Conservation (phyloP, 2,888 invertebrate species). For the Schizaphis graminum region DNA sequence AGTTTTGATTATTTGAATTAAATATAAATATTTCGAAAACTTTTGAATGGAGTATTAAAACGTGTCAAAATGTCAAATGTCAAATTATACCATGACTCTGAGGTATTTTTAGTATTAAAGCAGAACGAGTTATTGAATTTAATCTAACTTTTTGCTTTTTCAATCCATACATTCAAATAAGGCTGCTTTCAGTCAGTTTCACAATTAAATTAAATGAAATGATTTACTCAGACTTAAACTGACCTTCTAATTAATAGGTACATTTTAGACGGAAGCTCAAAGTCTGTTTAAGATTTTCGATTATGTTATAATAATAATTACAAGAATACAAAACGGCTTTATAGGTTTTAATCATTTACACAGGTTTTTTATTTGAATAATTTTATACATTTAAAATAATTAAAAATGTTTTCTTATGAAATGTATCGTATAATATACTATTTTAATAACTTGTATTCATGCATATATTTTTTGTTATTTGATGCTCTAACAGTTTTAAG, state of each 20-base stretch:
- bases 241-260: neutral
- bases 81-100: neutral
- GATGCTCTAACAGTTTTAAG: neutral
- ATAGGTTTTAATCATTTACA: neutral
- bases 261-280: neutral
- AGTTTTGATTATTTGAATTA: neutral
- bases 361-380: neutral
- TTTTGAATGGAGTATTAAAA: neutral
- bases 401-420: neutral
- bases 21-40: neutral
- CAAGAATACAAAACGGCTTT: neutral
- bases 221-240: neutral
- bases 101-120: neutral
- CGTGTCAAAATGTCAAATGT: constrained; percentile 11
- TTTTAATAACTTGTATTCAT: neutral
- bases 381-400: neutral
- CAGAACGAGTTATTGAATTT: neutral
- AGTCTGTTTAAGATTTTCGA: neutral
- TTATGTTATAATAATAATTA: neutral
- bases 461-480: neutral
- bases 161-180: neutral
- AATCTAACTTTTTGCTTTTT: neutral
- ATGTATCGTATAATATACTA: neutral
- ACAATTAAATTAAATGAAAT: neutral
- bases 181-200: neutral